Base-by-base conservation (phyloP, 2,888 invertebrate genomes). In the Lepidocyrtoides sp. region DNA sequence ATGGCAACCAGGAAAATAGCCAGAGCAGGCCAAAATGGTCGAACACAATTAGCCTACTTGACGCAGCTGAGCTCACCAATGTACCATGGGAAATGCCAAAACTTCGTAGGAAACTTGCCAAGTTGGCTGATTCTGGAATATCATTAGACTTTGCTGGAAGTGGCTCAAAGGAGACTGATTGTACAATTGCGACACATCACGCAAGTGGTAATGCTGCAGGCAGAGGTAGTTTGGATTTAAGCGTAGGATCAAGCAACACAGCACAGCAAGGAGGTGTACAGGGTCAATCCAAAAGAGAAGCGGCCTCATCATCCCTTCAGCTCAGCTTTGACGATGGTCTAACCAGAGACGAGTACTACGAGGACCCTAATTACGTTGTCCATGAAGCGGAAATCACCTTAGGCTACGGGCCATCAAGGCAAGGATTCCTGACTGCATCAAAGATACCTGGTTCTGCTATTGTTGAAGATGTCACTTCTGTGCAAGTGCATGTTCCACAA, bases 21-120 rank as follows among this genome's bases (percentile, higher is more conserved):
- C 77, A 79, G 29, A 41, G 69, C 20, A 81, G 72, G 23, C 26
- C 72, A 20, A 91, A 91, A 29, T 91, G 91, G 91, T 77, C 91
- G 10, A 91, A 91, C 41, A 72, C 54, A 3, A 77, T 51, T 12
- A 86, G 51, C n/a, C 23, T 92, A 17, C 79, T 89, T 20, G 86
- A 89, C 75, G 92, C 93, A n/a, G 92, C 93, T 14, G 98, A 98
- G 95, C 95, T 98, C 82, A 96, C 97, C 93, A 97, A 98, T 95
- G 96, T 98, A 95, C 98, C 98, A 88, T 98, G 98, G 95, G 98
- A 98, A 95, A 98, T 98, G 98, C 98, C 98, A 41, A 98, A 98
- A 95, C 95, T 98, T 89, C 96, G 98, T 92, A 96, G 98, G 83
- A 96, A 98, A 93, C 95, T 98, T 94, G 96, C 98, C 93, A 97